Evolutionary conservation across 1,140 invertebrate genomes (phyloP), one percentile per base, ranked within the genome.

Genomic region (Metopolophium dirhodum): DNA sequence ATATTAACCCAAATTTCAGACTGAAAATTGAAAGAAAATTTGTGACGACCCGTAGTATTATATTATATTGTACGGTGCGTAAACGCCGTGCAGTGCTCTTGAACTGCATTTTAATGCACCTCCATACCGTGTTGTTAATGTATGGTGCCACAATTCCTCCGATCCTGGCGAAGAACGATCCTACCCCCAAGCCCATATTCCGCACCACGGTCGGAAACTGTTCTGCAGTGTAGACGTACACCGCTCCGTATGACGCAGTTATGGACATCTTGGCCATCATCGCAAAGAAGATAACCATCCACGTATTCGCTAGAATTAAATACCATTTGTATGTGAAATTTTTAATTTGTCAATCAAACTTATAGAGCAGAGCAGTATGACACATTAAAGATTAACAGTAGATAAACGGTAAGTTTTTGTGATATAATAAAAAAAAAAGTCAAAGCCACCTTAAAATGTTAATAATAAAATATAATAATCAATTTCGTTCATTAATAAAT

Each of bases 261-360:
- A 98, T 98, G 30, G 97, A 97, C 94, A 98, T 95, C 95, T 98
- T 98, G 20, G 97, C 97, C 85, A 97, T 95, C 97, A 98, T 98
- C 18, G 97, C 97, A 83, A 97, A 96, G 8, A 90, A n/a, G 0
- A 94, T 94, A 11, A 85, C 6, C 37, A 94, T 68, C 68, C 91
- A 93, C 88, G 9, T 95, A 94, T 35, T 96, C 95, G 49, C 93
- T 92, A 61, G 14, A 90, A 90, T 45, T 45, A 90, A 90, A 90
- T 23, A 22, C 22, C 1, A 37, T 83, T 23, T 37, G 20, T 37
- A 23, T 18, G 30, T 77, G 51, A 18, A 14, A 18, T 68, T 68
- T 14, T 68, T n/a, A 54, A 22, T 22, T 22, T 54, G 51, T 23
- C 51, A 23, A 22, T n/a, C n/a, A n/a, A n/a, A 14, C n/a, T 77